Conservation (phyloP, 2,888 invertebrate species). For the Cataglyphis rosenhaueri region DNA sequence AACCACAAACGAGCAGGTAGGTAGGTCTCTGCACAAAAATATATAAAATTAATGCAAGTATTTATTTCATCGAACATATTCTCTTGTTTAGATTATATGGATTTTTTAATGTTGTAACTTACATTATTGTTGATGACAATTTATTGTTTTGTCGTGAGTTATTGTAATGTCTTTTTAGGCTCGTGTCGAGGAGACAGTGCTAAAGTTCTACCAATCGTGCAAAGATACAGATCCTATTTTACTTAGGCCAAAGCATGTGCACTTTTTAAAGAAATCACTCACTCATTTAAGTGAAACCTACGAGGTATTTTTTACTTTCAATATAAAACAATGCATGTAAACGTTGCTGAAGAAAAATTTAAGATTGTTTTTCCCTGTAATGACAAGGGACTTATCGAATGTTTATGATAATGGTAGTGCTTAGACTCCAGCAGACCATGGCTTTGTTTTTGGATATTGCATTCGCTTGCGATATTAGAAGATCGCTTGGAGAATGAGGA, state of each 20-base stretch:
- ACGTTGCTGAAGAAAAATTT: not conserved
- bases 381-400: not conserved
- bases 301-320: slow-evolving; percentile 86
- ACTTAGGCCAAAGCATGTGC: slow-evolving; percentile 88
- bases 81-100: not conserved
- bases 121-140: not conserved
- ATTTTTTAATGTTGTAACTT: not conserved
- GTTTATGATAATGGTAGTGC: slow-evolving; percentile 85
- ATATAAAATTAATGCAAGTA: not conserved
- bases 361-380: slow-evolving; percentile 64
- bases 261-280: slow-evolving; percentile 90
- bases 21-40: not conserved
- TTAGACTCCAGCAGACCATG: slow-evolving; percentile 98
- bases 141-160: slow-evolving; percentile 32
- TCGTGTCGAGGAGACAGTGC: slow-evolving; percentile 87
- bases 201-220: slow-evolving; percentile 86
- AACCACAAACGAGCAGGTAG: slow-evolving; percentile 88
- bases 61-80: not conserved
- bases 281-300: slow-evolving; percentile 90
- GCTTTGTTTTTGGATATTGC: slow-evolving; percentile 98
- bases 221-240: slow-evolving; percentile 87
- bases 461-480: slow-evolving; percentile 93
- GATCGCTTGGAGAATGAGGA: slow-evolving; percentile 87
- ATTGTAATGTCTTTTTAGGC: slow-evolving; percentile 83
- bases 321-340: slow-evolving; percentile 42